Evolutionary conservation across 2,797 vertebrate genomes (phyloP).

Genomic region (Etheostoma perlongum): DNA sequence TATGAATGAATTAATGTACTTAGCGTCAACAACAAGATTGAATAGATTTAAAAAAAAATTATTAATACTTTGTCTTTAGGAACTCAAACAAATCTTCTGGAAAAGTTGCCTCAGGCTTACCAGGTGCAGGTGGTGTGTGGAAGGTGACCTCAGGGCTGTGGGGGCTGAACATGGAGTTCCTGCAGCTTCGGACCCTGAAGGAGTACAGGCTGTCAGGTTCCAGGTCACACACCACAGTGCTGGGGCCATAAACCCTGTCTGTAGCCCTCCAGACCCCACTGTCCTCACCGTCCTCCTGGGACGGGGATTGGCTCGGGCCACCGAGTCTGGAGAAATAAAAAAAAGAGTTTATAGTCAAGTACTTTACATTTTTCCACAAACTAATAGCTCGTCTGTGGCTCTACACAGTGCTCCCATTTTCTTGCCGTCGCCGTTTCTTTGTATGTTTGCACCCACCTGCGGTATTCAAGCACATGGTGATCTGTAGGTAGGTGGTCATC

Average conservation of each 20-base stretch:
- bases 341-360: neutral
- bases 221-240: slow-evolving; percentile 87
- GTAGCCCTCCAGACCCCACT: slow-evolving; percentile 84
- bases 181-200: slow-evolving; percentile 92
- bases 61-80: neutral
- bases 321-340: slow-evolving; percentile 52
- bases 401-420: neutral
- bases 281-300: slow-evolving; percentile 85
- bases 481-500: slow-evolving; percentile 90
- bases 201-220: slow-evolving; percentile 87
- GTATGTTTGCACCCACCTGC: slow-evolving; percentile 64
- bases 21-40: slow-evolving; percentile 12
- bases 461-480: slow-evolving; percentile 91
- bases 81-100: neutral
- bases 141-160: slow-evolving; percentile 92
- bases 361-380: fast-evolving
- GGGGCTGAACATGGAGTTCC: slow-evolving; percentile 89
- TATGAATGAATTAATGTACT: slow-evolving; percentile 29
- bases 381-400: neutral
- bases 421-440: neutral
- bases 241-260: slow-evolving; percentile 84
- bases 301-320: slow-evolving; percentile 58
- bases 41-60: neutral
- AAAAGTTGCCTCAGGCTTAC: slow-evolving; percentile 72
- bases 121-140: slow-evolving; percentile 91